Evolutionary conservation across 2,888 invertebrate species (phyloP), one percentile per base, ranked within the genome.

Genomic region (Eupithecia vulgata): DNA sequence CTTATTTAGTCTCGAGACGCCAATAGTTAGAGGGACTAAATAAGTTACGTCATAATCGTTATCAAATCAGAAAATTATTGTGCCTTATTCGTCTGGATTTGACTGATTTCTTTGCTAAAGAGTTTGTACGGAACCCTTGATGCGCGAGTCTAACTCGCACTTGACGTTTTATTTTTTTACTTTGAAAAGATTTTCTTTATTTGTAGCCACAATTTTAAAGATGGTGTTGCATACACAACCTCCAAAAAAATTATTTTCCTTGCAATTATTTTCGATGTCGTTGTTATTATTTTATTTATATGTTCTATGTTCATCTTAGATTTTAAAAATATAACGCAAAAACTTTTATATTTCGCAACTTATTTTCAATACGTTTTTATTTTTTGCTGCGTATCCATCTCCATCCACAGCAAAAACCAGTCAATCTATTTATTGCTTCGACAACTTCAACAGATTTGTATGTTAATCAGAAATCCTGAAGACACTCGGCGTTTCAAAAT

Each of bases 151-250:
- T n/a, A n/a, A n/a, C n/a, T n/a, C n/a, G n/a, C n/a, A n/a, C n/a
- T n/a, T n/a, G n/a, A n/a, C n/a, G n/a, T n/a, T n/a, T n/a, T n/a
- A n/a, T n/a, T n/a, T 45, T 48, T 30, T 25, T 62, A 62, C 21
- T 64, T 69, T 6, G 35, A 42, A 8, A 69, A 34, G n/a, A 15
- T 62, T 34, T 69, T 69, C 21, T 69, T 40, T n/a, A 62, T 48
- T 6, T 42, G 34, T 34, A 62, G 34, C 15, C 4, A 35, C 21
- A 35, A 15, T n/a, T 17, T 65, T 25, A 72, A 15, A 34, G 17
- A 69, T 25, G 67, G 37, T 48, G 5, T 48, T 17, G 48, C 62
- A 15, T 7, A 6, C 61, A 21, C 21, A 40, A 15, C 25, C 12
- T 42, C 40, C 0, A 40, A 40, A 10, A 65, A 15, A 12, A 21